phyloP scores from a whole-genome alignment of 2,888 invertebrate genomes.

The Autographa gamma region DNA sequence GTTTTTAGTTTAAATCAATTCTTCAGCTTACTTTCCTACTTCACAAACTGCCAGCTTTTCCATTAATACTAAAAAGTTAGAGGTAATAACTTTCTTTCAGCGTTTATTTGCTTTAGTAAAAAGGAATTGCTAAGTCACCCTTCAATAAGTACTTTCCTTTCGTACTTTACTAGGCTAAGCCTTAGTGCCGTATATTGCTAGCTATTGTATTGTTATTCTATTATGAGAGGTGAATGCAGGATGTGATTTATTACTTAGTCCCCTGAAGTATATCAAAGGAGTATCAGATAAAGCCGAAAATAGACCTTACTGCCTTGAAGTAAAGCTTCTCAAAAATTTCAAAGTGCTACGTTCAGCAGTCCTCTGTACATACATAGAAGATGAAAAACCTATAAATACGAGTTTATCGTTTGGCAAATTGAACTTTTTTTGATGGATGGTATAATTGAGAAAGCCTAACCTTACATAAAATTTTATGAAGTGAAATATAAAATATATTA shows the following conservation, averaged over 20 bases:
- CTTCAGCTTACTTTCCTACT: slow-evolving; percentile 29
- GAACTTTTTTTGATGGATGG: not conserved
- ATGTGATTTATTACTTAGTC: slow-evolving; percentile 41
- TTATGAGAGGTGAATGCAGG: slow-evolving; percentile 30
- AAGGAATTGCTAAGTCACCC: slow-evolving; percentile 51
- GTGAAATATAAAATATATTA: not conserved
- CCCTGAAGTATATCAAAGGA: not conserved
- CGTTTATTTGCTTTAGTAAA: slow-evolving; percentile 23
- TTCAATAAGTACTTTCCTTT: slow-evolving; percentile 45
- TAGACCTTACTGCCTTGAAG: not conserved
- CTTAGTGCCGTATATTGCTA: slow-evolving; percentile 20
- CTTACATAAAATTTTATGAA: not conserved
- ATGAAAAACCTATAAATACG: not conserved
- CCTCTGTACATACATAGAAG: not conserved
- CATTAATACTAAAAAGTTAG: slow-evolving; percentile 49
- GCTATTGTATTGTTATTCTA: slow-evolving; percentile 48
- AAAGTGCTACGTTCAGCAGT: not conserved
- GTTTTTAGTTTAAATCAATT: not conserved
- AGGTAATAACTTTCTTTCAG: slow-evolving; percentile 31
- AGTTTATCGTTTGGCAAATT: not conserved
- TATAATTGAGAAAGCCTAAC: not conserved
- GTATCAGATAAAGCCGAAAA: not conserved
- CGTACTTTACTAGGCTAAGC: slow-evolving; percentile 32
- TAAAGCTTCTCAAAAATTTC: not conserved
- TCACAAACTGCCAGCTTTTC: slow-evolving; percentile 28